Conservation (phyloP, 2,888 invertebrate genomes). For the Hydrotaea cyrtoneurina region DNA sequence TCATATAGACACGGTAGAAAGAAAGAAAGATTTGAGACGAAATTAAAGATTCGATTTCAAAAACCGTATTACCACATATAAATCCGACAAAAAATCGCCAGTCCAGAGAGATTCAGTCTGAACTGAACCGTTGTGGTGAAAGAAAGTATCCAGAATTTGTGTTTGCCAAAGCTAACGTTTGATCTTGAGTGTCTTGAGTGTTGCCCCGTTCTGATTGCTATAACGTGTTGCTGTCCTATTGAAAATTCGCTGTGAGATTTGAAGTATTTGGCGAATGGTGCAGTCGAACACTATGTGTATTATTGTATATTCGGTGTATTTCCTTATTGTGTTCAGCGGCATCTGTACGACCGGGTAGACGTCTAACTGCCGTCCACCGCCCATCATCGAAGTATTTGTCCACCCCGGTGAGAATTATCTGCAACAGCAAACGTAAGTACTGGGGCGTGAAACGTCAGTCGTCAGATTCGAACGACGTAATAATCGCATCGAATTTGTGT, state of each 20-base stretch:
- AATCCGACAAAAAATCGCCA: not conserved
- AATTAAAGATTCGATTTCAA: slow-evolving; percentile 22
- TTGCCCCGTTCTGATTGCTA: not conserved
- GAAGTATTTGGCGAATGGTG: slow-evolving; percentile 6
- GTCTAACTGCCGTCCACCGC: not conserved
- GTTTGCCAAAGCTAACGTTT: not conserved
- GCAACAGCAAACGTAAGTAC: not conserved
- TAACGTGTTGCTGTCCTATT: not conserved
- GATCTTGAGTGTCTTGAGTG: not conserved
- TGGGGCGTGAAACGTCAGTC: not conserved
- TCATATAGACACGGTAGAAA: slow-evolving; percentile 33
- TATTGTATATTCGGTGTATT: slow-evolving; percentile 52
- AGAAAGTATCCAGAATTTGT: slow-evolving; percentile 40
- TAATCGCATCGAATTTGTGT: not conserved
- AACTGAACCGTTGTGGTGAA: slow-evolving; percentile 39
- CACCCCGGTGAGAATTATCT: not conserved
- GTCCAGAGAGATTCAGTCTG: slow-evolving; percentile 40
- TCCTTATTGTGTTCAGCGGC: slow-evolving; percentile 58
- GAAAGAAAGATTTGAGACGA: slow-evolving; percentile 21
- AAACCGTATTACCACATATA: not conserved
- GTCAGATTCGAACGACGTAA: not conserved
- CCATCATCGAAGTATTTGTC: not conserved
- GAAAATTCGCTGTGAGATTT: not conserved
- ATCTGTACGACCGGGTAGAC: slow-evolving; percentile 62
- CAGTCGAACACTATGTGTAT: slow-evolving; percentile 51